A percentile compares a stretch with the other conserved stretches of the same genome.
Conservation (phyloP, 2,797 vertebrate species). For the Eulemur coronatus region DNA sequence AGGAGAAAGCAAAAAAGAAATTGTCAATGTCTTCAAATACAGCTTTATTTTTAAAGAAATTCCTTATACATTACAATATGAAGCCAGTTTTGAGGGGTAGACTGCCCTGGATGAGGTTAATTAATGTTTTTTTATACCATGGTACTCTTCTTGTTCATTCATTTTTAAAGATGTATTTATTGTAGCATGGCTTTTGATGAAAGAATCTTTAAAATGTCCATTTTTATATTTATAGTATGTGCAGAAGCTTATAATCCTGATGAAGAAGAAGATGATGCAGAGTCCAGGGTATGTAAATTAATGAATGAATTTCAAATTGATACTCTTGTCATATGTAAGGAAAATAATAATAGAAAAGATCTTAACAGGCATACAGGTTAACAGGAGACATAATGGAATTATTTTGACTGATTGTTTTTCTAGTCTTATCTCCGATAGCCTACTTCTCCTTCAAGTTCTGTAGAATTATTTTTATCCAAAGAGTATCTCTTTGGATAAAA, state of each 20-base stretch:
- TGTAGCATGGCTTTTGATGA: constrained; percentile 36
- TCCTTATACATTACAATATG: not conserved
- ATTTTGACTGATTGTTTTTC: constrained; percentile 42
- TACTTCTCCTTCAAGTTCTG: constrained; percentile 10
- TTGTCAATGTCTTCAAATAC: not conserved
- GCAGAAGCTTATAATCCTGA: constrained; percentile 99
- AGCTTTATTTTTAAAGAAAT: constrained; percentile 7
- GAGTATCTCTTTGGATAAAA: constrained; percentile 2
- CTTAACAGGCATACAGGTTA: not conserved
- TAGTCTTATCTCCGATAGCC: not conserved
- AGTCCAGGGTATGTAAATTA: constrained; percentile 91
- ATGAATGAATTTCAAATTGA: constrained; percentile 36
- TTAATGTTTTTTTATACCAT: not conserved
- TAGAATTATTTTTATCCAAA: not conserved
- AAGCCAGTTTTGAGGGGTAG: not conserved
- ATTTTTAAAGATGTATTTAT: constrained; percentile 15
- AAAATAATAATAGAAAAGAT: constrained; percentile 22
- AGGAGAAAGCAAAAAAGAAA: not conserved
- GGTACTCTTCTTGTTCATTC: not conserved
- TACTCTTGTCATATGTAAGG: not conserved
- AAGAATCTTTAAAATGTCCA: constrained; percentile 52
- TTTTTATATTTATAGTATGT: constrained; percentile 89
- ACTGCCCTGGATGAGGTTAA: not conserved
- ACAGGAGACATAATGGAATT: not conserved
- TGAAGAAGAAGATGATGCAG: constrained; percentile 97